phyloP scores from a whole-genome alignment of 2,113 vertebrate genomes.

The Shinisaurus crocodilurus region DNA sequence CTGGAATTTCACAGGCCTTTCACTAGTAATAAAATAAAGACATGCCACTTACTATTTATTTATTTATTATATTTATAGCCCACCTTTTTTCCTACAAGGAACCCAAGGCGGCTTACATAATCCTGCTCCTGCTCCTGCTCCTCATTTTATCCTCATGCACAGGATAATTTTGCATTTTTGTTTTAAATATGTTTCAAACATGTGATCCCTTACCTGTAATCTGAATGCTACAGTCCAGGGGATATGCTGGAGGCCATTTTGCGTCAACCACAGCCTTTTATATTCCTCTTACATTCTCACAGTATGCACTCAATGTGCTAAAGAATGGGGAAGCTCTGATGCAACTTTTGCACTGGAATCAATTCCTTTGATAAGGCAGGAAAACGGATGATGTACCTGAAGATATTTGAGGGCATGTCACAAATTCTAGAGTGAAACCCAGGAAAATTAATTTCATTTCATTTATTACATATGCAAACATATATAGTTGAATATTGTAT shows the following conservation, averaged over 20 bases:
- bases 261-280: too few relatives aligned
- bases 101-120: too few relatives aligned
- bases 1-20: background rate
- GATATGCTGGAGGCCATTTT: background rate
- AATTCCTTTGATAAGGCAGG: background rate
- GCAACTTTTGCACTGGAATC: background rate
- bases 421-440: background rate
- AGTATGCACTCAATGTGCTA: background rate
- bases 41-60: background rate
- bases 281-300: background rate
- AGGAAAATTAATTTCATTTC: constrained; percentile 10
- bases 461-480: too few relatives aligned
- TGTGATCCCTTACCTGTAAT: background rate
- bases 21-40: background rate
- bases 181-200: background rate
- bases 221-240: background rate
- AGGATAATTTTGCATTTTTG: background rate
- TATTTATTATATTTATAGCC: too few relatives aligned
- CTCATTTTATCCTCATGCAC: too few relatives aligned
- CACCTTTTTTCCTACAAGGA: too few relatives aligned
- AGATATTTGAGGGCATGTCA: background rate
- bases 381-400: background rate
- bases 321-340: background rate
- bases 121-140: too few relatives aligned
- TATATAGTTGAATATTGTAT: constrained; percentile 16